Base-by-base conservation (phyloP, 2,113 vertebrate species). In the Plecturocebus donacophilus region DNA sequence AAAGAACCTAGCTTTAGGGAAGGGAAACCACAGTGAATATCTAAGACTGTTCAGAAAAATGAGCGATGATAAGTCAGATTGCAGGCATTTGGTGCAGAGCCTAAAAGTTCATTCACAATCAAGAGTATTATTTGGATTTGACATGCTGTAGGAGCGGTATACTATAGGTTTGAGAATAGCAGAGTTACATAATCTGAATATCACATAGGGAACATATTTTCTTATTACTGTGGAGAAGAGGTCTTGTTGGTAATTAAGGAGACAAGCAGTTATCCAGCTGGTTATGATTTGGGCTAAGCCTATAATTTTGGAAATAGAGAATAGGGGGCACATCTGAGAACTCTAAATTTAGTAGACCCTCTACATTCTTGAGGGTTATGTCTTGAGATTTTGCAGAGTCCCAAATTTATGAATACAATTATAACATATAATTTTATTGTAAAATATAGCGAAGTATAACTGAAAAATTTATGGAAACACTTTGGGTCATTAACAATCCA, bases 351-450 rank as follows among this genome's bases (percentile, higher is more conserved):
- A 79, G 40, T 35, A 85, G 27, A n/a, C 30, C 25, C 49, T 96
- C 71, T 42, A n/a, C 47, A 73, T 54, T 89, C 20, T 68, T 66
- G 35, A 82, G 12, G 6, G 45, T 54, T 81, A 68, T 14, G 8
- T 89, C 38, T 95, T 91, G 32, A 95, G 40, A 85, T 94, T 94
- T 96, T 91, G 10, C 20, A 73, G 13, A 79, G 90, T 91, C 79
- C 35, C 38, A 93, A 81, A 45, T 79, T 90, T 9, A 66, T 82
- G 38, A 86, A 89, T 93, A 84, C 8, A 16, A 79, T 10, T 73
- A 23, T 66, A 23, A 14, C 12, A 93, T 88, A 54, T n/a, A 77
- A 86, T 73, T 89, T 68, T 71, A 38, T n/a, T 54, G 77, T 40
- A 83, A 93, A 87, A 49, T 83, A 9, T 49, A 64, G 38, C 56